These are phyloP conservation scores for Callionymus lyra DNA, from an alignment of 2,113 vertebrate genomes.

Conservation along the genomic window DNA sequence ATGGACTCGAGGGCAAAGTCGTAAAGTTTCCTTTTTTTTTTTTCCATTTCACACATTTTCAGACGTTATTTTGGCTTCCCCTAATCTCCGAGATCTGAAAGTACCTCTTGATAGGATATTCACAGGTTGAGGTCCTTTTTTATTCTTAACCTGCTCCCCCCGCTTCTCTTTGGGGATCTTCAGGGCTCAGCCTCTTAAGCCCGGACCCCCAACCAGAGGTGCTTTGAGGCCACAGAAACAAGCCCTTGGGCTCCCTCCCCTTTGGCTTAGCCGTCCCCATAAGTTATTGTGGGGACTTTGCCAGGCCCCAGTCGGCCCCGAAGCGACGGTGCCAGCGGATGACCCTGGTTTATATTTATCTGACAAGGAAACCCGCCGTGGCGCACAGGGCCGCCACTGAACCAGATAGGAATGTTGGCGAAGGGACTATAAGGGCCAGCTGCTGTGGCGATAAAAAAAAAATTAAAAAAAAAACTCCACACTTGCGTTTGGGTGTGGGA, in stretches of 20 bases:
- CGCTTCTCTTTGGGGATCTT: slow-evolving; percentile 20
- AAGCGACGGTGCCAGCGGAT: slow-evolving; percentile 48
- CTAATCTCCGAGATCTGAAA: slow-evolving; percentile 10
- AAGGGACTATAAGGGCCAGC: slow-evolving; percentile 12
- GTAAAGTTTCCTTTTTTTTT: too few species aligned
- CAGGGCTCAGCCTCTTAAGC: slow-evolving; percentile 52
- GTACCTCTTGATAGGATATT: slow-evolving; percentile 18
- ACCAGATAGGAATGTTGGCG: slow-evolving; percentile 46
- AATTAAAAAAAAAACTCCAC: slow-evolving; percentile 26
- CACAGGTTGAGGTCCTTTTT: slow-evolving; percentile 40
- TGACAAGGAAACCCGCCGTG: slow-evolving; percentile 59
- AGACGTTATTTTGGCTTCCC: slow-evolving; percentile 15
- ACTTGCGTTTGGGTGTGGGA: not conserved
- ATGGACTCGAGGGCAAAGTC: too few species aligned
- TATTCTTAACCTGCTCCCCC: slow-evolving; percentile 29
- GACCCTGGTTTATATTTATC: slow-evolving; percentile 70
- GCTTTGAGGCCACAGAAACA: slow-evolving; percentile 54
- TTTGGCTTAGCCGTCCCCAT: slow-evolving; percentile 49
- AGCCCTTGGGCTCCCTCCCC: slow-evolving; percentile 14
- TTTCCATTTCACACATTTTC: not conserved
- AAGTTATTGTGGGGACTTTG: slow-evolving; percentile 57
- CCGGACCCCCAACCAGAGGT: slow-evolving; percentile 50
- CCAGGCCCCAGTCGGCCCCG: slow-evolving; percentile 42
- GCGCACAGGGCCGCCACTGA: slow-evolving; percentile 45
- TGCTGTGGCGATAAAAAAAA: slow-evolving; percentile 26